Percentiles rank a stretch among this genome's conserved stretches.
Conservation (phyloP, 2,888 invertebrate genomes). For the Drosophila pegasa region DNA sequence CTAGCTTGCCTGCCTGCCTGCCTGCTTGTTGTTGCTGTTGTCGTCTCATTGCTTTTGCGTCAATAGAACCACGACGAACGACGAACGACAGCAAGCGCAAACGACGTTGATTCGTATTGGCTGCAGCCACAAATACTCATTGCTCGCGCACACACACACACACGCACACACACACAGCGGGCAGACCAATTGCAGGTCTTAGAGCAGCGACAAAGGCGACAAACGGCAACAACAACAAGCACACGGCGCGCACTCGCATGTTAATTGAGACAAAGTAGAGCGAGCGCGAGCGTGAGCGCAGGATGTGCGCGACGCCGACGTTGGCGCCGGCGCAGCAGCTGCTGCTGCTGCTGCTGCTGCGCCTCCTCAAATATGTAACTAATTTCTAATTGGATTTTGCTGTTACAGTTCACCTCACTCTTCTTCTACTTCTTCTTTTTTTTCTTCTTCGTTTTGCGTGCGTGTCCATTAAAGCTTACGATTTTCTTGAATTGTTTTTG, state of each 20-base stretch:
- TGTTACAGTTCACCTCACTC: slow-evolving; percentile 13
- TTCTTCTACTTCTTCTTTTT: neutral
- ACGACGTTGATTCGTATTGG: slow-evolving; percentile 73
- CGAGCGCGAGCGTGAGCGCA: slow-evolving; percentile 45
- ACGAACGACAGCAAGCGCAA: slow-evolving; percentile 28
- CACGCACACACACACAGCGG: slow-evolving; percentile 58
- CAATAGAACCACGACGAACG: slow-evolving; percentile 70
- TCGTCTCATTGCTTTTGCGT: slow-evolving; percentile 71
- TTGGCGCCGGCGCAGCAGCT: slow-evolving; percentile 7
- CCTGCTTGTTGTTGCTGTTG: slow-evolving; percentile 36
- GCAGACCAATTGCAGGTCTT: slow-evolving; percentile 80
- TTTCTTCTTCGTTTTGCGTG: slow-evolving; percentile 50
- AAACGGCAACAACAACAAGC: slow-evolving; percentile 32
- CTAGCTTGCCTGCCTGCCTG: slow-evolving; percentile 9
- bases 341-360: slow-evolving; percentile 7
- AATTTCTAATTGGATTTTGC: slow-evolving; percentile 49
- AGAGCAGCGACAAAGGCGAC: slow-evolving; percentile 51
- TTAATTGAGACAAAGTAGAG: slow-evolving; percentile 60
- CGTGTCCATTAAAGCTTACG: slow-evolving; percentile 71
- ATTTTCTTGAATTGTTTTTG: slow-evolving; percentile 8
- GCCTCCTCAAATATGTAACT: slow-evolving; percentile 15
- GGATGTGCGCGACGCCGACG: slow-evolving; percentile 52
- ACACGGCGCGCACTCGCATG: slow-evolving; percentile 32
- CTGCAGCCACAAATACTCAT: slow-evolving; percentile 77
- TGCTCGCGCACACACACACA: slow-evolving; percentile 67